phyloP scores from a whole-genome alignment of 1,140 invertebrate genomes.

The Leptinotarsa texana region DNA sequence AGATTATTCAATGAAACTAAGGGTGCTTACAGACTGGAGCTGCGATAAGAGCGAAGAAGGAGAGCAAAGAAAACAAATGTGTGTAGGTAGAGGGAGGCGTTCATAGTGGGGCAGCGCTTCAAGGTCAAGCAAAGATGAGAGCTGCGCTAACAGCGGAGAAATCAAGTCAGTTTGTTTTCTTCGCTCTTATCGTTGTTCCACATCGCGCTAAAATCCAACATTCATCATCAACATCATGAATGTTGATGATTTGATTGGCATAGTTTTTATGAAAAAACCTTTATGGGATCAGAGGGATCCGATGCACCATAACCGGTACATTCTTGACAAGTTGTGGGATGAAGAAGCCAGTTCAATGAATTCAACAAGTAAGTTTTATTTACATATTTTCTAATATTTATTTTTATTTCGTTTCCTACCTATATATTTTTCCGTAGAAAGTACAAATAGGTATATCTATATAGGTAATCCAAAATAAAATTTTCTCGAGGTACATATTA shows the following conservation, averaged over 20 bases:
- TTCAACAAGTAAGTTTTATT: constrained; percentile 25
- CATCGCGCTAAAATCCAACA: neutral
- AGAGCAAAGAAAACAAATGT: no score
- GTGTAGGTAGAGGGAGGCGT: neutral
- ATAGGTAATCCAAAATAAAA: constrained; percentile 4
- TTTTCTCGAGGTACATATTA: neutral
- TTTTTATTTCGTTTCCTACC: no score
- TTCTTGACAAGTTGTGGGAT: constrained; percentile 40
- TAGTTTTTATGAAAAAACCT: constrained; percentile 32
- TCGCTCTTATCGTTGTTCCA: neutral
- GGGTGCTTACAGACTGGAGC: no score
- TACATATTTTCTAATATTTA: no score
- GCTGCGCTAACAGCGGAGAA: neutral
- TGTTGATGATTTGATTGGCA: constrained; percentile 33
- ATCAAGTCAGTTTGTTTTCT: neutral
- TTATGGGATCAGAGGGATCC: constrained; percentile 39
- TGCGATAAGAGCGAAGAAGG: no score
- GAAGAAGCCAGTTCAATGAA: constrained; percentile 37
- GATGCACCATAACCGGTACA: constrained; percentile 38
- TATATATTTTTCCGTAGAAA: no score
- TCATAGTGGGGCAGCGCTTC: neutral
- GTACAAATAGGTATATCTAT: neutral
- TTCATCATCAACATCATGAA: constrained; percentile 24
- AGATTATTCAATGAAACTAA: no score
- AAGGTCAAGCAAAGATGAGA: neutral